Percentiles rank a stretch among this genome's conserved stretches.
Evolutionary conservation across 2,113 vertebrate genomes (phyloP).

Genomic region (Chunga burmeisteri): DNA sequence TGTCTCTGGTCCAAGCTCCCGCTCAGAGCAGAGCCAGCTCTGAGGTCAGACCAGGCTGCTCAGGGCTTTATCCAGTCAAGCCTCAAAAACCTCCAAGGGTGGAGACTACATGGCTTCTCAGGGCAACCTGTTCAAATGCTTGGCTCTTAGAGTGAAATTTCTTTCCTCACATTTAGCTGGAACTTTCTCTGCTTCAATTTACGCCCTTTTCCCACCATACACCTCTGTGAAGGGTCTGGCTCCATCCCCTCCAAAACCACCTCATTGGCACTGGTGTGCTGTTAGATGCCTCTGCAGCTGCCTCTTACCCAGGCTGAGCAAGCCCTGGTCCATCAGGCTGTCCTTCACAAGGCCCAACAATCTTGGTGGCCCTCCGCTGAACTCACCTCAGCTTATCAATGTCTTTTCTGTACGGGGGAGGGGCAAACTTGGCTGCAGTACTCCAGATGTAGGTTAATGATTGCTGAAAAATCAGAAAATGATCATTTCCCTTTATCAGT

Average conservation of each 20-base stretch:
- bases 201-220: not conserved
- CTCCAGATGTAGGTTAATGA: not conserved
- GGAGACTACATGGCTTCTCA: not conserved
- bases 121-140: not conserved
- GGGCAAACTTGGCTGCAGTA: not conserved
- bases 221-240: not conserved
- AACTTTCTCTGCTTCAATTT: not conserved
- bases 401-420: not conserved
- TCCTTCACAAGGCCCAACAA: not conserved
- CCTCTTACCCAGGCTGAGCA: not conserved
- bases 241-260: not conserved
- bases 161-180: not conserved
- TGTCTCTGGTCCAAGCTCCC: not conserved
- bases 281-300: not conserved
- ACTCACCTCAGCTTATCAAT: not conserved
- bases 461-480: not conserved
- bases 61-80: not conserved
- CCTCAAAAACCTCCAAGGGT: not conserved
- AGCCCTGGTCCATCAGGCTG: not conserved
- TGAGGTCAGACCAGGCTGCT: not conserved
- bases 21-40: not conserved
- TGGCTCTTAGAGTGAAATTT: not conserved
- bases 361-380: not conserved
- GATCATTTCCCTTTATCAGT: not conserved
- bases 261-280: not conserved